Conservation (phyloP, 2,113 vertebrate genomes). For the Cochlearius cochlearius region DNA sequence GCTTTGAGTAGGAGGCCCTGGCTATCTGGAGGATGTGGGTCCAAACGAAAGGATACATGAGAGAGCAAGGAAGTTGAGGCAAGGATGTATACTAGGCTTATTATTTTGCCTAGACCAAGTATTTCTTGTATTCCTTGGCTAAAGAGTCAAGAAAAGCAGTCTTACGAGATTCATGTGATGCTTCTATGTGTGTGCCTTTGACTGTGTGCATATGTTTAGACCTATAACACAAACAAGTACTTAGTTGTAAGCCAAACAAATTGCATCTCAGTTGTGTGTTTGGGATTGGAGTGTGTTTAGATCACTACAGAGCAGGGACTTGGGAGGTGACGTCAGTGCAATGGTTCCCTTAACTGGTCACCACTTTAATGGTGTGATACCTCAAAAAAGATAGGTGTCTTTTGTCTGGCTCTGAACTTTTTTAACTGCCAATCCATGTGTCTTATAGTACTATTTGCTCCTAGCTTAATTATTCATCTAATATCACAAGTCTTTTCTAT, state of each 20-base stretch:
- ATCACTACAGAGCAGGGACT: neutral
- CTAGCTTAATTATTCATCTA: neutral
- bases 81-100: neutral
- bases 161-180: neutral
- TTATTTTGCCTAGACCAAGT: neutral
- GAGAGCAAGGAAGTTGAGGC: neutral
- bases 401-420: neutral
- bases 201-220: neutral
- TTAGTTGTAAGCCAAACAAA: neutral
- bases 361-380: neutral
- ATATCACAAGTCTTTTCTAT: neutral
- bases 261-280: neutral
- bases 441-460: neutral
- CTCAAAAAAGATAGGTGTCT: neutral
- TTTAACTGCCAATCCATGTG: neutral
- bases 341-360: neutral
- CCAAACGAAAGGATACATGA: neutral
- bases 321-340: neutral
- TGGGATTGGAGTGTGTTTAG: neutral
- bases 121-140: neutral
- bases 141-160: neutral
- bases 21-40: neutral
- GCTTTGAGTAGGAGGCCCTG: neutral
- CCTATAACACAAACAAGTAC: neutral
- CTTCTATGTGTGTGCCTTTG: neutral